Percentiles rank a stretch among this genome's conserved stretches.
These are phyloP conservation scores for Catharus fuscescens DNA, from an alignment of 2,113 vertebrate species.

Conservation along the genomic window DNA sequence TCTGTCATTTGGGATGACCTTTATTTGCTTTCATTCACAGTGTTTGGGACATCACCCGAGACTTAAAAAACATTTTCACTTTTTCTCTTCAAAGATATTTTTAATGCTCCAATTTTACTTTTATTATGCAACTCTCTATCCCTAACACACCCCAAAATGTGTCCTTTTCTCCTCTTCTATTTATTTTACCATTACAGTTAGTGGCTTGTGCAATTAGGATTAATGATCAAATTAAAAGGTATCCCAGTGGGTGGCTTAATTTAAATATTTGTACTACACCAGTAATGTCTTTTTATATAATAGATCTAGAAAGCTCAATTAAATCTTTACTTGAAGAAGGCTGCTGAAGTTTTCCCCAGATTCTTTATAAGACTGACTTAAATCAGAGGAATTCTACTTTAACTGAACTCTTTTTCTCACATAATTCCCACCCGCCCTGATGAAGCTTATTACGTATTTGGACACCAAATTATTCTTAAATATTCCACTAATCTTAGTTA, in stretches of 20 bases:
- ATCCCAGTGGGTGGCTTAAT: background rate
- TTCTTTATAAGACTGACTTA: background rate
- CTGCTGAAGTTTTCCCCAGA: background rate
- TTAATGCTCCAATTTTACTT: background rate
- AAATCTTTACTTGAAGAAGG: background rate
- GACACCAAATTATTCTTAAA: background rate
- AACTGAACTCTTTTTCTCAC: background rate
- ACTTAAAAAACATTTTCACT: background rate
- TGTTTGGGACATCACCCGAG: background rate
- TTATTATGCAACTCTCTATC: background rate
- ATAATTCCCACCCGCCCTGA: background rate
- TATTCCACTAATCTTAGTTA: background rate
- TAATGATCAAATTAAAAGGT: conserved; percentile 30
- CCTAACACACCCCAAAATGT: background rate
- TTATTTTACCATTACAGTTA: conserved; percentile 2
- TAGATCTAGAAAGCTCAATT: conserved; percentile 21
- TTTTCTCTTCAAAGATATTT: background rate
- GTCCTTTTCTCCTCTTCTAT: background rate
- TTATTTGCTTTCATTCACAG: background rate
- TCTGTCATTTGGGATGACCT: background rate
- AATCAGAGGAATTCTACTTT: background rate
- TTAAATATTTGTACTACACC: background rate
- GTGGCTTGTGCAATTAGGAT: conserved; percentile 31
- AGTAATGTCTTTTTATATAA: background rate
- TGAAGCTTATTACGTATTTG: background rate